Evolutionary conservation across 1,140 invertebrate genomes (phyloP), one percentile per base, ranked within the genome.

Genomic region (Lasioglossum baleicum): DNA sequence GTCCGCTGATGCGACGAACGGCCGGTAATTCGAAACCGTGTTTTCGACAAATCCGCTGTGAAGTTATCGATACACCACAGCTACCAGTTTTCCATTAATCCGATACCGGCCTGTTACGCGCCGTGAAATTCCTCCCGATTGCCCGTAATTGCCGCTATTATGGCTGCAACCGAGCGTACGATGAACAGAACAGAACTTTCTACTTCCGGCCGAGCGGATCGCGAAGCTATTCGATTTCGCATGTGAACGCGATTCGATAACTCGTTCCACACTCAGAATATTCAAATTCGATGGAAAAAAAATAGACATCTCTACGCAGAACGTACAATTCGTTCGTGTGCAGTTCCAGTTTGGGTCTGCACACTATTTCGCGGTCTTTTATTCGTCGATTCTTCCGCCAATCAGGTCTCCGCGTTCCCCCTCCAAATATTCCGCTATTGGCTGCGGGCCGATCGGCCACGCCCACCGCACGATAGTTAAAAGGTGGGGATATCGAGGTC

Each of bases 121-220:
- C 40, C 81, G 40, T 51, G 75, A 65, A 78, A 78, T 64, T 61
- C 44, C 31, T 31, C 26, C 64, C 69, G 82, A 84, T 83, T 75
- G 76, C 61, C 20, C 67, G 72, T 83, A 83, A 83, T 83, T 75
- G 70, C 42, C 66, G 53, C 71, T 79, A 75, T 84, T 82, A 82
- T 71, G 81, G 13, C 60, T 56, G 70, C 13, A 58, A 73, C 60
- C 44, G 70, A 82, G 56, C 69, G 67, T 53, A 61, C 61, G 70
- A 73, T 31, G 26, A 61, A 15, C 22, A 40, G 26, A 61, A 15
- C 22, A 40, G 31, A 26, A 20, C 5, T 63, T 63, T 35, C 61
- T 35, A 63, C 61, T 63, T 35, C n/a, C 61, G 15, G 44, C 10
- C 10, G 10, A 11, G 13, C 44, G 44, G 10, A 48, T 48, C 44